Percentiles rank a stretch among this genome's conserved stretches.
These are phyloP conservation scores for Pristionchus entomophagus DNA, from an alignment of 2,888 invertebrate species.

Conservation along the genomic window DNA sequence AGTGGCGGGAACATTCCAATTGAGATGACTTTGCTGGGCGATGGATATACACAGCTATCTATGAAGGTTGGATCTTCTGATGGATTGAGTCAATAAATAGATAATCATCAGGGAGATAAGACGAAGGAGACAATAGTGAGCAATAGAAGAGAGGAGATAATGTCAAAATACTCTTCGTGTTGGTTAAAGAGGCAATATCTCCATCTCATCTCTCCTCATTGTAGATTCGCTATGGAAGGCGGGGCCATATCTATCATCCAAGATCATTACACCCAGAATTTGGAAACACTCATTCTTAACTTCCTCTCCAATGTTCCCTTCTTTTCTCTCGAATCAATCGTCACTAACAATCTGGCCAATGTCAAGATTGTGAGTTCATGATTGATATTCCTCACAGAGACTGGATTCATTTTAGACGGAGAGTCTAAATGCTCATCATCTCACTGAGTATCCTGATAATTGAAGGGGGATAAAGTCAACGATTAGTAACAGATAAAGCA, in stretches of 20 bases:
- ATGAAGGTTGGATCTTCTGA: too few species aligned
- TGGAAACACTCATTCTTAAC: not conserved
- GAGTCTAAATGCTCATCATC: not conserved
- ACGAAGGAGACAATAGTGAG: not conserved
- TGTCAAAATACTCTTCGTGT: not conserved
- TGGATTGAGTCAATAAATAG: too few species aligned
- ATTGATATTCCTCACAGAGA: too few species aligned
- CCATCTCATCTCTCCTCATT: too few species aligned
- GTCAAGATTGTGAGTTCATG: not conserved
- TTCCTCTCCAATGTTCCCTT: not conserved
- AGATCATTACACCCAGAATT: not conserved
- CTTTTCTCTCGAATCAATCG: not conserved
- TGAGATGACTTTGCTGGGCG: not conserved
- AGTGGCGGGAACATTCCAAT: not conserved
- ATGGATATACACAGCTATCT: conserved; percentile 8
- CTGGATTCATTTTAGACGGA: not conserved
- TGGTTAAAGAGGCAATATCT: not conserved
- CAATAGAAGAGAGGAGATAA: not conserved
- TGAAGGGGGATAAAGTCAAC: not conserved
- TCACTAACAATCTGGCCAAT: not conserved
- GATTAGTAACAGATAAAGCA: conserved; percentile 22
- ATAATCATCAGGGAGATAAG: not conserved
- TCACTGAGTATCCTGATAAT: not conserved
- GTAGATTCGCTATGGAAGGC: not conserved
- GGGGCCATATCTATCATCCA: not conserved